A percentile compares a stretch with the other conserved stretches of the same genome.
phyloP scores from a whole-genome alignment of 2,888 invertebrate genomes.

The Eubasilissa splendida region DNA sequence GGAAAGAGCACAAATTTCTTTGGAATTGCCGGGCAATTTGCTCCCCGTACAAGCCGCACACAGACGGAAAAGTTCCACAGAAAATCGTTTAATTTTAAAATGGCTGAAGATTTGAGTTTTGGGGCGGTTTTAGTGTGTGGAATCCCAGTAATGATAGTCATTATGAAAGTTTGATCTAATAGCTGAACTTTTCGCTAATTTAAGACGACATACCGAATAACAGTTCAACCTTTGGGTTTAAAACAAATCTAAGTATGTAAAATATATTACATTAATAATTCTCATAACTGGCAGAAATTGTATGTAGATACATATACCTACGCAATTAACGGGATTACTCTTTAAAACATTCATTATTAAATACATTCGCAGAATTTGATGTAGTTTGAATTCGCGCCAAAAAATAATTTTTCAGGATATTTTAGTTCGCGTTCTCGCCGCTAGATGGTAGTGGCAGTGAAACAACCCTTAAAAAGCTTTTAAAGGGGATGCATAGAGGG shows the following conservation, averaged over 20 bases:
- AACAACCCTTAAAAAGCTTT: slow-evolving; percentile 53
- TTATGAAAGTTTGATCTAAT: slow-evolving; percentile 51
- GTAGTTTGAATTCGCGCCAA: slow-evolving; percentile 31
- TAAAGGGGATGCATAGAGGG: slow-evolving; percentile 38
- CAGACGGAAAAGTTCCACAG: slow-evolving; percentile 28
- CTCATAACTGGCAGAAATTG: no score
- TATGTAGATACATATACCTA: no score
- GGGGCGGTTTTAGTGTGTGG: slow-evolving; percentile 50
- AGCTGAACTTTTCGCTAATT: slow-evolving; percentile 49
- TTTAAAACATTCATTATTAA: background rate
- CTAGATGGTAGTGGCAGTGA: slow-evolving; percentile 40
- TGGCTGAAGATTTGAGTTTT: slow-evolving; percentile 52
- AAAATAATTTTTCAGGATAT: slow-evolving; percentile 18
- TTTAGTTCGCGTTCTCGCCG: slow-evolving; percentile 17
- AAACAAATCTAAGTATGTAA: no score
- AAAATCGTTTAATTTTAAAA: slow-evolving; percentile 57
- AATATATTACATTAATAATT: no score
- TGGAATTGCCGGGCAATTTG: slow-evolving; percentile 30
- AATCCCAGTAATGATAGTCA: slow-evolving; percentile 46
- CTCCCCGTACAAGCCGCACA: background rate
- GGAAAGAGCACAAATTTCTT: slow-evolving; percentile 30
- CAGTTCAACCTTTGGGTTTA: no score
- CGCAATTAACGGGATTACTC: background rate
- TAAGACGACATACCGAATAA: slow-evolving; percentile 43
- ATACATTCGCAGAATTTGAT: background rate